Evolutionary conservation across 1,140 invertebrate species (phyloP).

Genomic region (Cepaea nemoralis): DNA sequence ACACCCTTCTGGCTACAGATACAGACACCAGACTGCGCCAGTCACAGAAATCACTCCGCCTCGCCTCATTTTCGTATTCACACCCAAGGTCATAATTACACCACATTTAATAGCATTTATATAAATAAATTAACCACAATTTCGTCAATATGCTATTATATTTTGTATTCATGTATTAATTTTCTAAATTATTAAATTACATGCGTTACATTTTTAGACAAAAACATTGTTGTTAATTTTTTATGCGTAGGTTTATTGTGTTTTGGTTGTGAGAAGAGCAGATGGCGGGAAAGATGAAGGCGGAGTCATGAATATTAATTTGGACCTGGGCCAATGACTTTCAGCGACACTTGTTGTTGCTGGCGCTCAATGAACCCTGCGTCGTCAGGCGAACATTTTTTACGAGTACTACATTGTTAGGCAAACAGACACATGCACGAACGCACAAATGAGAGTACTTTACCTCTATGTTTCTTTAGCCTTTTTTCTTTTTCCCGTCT

Average conservation of each 20-base stretch:
- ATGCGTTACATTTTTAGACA: neutral
- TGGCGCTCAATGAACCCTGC: constrained; percentile 34
- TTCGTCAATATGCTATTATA: neutral
- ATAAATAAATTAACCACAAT: neutral
- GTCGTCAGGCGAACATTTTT: no score
- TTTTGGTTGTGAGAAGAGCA: neutral
- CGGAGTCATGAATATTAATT: constrained; percentile 23
- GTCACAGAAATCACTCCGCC: constrained; percentile 14
- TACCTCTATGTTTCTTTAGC: no score
- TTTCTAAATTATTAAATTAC: neutral
- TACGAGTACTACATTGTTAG: no score
- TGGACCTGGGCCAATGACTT: neutral
- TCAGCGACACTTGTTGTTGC: constrained; percentile 40
- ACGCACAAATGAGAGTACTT: no score
- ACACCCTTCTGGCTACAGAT: constrained; percentile 34
- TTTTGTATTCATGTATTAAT: neutral
- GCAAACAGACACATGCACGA: no score
- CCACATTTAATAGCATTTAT: neutral
- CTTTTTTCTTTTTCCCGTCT: no score
- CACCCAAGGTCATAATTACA: constrained; percentile 41
- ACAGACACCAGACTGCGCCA: constrained; percentile 21
- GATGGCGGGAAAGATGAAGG: constrained; percentile 36
- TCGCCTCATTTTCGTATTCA: neutral
- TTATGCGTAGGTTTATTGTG: neutral
- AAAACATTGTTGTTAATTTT: neutral